A percentile compares a stretch with the other conserved stretches of the same genome.
phyloP scores from a whole-genome alignment of 2,113 vertebrate genomes.

The Mungos mungo region DNA sequence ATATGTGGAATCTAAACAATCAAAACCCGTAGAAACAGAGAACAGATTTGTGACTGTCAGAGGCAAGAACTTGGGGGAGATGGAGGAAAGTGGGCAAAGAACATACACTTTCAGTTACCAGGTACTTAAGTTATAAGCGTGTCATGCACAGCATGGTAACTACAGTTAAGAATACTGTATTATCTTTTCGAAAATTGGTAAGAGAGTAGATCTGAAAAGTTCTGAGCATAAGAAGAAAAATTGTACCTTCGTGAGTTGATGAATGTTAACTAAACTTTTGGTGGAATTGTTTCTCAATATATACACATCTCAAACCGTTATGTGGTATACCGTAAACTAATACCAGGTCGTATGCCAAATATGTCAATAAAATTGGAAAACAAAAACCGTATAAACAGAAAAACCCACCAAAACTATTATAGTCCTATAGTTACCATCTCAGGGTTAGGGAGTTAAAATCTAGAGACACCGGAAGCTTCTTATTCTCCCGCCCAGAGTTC shows the following conservation, averaged over 20 bases:
- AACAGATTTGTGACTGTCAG: background rate
- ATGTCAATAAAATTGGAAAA: background rate
- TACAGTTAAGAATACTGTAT: background rate
- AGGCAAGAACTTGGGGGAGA: background rate
- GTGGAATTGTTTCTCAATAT: background rate
- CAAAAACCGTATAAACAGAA: background rate
- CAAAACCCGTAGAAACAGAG: no score
- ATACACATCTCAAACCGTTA: background rate
- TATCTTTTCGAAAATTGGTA: background rate
- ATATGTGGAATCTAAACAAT: background rate
- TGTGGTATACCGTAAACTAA: background rate
- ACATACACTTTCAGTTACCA: background rate
- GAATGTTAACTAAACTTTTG: background rate
- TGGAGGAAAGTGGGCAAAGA: background rate
- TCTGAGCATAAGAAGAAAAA: background rate
- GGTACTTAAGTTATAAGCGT: background rate
- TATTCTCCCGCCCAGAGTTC: background rate
- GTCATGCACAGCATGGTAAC: background rate
- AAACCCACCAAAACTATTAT: background rate
- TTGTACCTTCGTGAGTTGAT: background rate
- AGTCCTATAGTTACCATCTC: background rate
- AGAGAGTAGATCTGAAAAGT: background rate
- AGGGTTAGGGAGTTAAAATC: background rate
- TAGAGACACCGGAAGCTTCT: background rate
- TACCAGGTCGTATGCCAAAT: background rate